Conservation (phyloP, 2,113 vertebrate species). For the Ceyx melanurus region DNA sequence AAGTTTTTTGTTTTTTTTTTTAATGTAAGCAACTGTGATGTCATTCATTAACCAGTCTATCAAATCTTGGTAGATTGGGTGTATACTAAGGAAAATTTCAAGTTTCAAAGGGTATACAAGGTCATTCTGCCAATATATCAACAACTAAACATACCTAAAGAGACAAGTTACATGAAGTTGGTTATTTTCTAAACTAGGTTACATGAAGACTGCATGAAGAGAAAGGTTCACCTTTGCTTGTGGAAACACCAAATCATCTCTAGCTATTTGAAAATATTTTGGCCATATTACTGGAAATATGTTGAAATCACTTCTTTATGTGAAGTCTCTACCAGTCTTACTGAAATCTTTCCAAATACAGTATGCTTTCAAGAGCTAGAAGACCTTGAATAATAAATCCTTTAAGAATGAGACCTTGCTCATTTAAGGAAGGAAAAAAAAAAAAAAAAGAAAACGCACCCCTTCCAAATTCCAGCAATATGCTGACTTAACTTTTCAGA, state of each 20-base stretch:
- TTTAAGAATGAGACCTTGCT: not conserved
- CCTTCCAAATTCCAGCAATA: not conserved
- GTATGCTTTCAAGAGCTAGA: not conserved
- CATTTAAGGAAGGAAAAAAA: accelerated
- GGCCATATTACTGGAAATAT: not conserved
- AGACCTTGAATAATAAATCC: not conserved
- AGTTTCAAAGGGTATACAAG: not conserved
- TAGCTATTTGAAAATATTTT: not conserved
- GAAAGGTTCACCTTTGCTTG: not conserved
- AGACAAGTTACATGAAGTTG: not conserved
- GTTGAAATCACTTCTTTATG: not conserved
- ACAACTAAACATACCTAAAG: not conserved
- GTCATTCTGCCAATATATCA: not conserved
- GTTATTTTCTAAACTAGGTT: not conserved
- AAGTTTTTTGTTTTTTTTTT: not conserved
- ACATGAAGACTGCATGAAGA: not conserved
- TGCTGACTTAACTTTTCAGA: not conserved
- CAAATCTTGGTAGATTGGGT: not conserved
- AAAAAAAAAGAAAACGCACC: not conserved
- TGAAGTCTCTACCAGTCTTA: not conserved
- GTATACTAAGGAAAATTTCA: not conserved
- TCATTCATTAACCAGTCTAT: not conserved
- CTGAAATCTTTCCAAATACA: not conserved
- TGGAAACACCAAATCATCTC: not conserved
- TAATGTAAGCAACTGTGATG: not conserved